phyloP scores from a whole-genome alignment of 2,797 vertebrate species.

The Tragopan temminckii region DNA sequence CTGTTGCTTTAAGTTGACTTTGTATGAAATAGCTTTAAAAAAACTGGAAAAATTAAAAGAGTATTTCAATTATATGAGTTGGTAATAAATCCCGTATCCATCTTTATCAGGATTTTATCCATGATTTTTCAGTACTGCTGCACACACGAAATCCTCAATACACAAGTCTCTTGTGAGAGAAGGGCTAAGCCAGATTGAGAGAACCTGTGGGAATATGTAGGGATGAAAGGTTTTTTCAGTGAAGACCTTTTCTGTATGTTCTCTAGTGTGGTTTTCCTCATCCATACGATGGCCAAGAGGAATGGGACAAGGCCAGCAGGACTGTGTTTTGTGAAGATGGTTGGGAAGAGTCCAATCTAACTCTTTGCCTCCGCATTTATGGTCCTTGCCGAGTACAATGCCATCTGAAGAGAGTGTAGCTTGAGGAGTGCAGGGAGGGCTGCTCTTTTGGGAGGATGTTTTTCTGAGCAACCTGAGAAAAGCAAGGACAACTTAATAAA shows the following conservation, averaged over 20 bases:
- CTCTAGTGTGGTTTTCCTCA: not conserved
- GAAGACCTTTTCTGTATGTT: not conserved
- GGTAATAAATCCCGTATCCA: not conserved
- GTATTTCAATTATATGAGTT: not conserved
- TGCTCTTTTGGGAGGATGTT: accelerated
- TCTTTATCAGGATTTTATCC: not conserved
- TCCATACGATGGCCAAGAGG: accelerated
- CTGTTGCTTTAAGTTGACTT: not conserved
- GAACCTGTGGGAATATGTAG: not conserved
- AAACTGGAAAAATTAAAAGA: not conserved
- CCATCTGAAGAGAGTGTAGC: not conserved
- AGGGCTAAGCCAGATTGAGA: not conserved
- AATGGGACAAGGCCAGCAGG: not conserved
- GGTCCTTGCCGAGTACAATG: accelerated
- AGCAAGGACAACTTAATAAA: not conserved
- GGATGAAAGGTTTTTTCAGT: not conserved
- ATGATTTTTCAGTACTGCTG: not conserved
- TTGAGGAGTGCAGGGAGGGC: accelerated
- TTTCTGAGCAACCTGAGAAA: not conserved
- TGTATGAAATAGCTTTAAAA: not conserved
- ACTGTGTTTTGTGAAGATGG: not conserved
- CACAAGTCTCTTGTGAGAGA: not conserved
- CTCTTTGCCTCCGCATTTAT: not conserved
- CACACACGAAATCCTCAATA: not conserved
- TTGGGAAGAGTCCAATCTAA: not conserved